These are phyloP conservation scores for Drosophila flavopinicola DNA, from an alignment of 2,888 invertebrate species.

Conservation along the genomic window DNA sequence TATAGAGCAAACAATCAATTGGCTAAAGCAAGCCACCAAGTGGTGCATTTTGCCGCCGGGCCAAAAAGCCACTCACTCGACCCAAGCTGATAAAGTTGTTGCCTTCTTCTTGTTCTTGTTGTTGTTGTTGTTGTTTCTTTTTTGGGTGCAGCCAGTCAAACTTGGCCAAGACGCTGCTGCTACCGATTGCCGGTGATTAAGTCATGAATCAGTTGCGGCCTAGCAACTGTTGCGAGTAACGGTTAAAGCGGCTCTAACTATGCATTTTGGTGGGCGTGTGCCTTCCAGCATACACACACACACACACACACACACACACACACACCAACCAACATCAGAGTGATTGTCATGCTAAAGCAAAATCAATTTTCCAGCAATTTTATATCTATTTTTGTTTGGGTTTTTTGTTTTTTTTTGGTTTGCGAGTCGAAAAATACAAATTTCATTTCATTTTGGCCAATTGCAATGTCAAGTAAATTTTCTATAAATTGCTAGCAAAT, in stretches of 20 bases:
- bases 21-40: slow-evolving; percentile 48
- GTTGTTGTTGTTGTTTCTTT: slow-evolving; percentile 25
- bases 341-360: slow-evolving; percentile 73
- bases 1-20: slow-evolving; percentile 79
- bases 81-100: slow-evolving; percentile 63
- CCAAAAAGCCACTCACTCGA: slow-evolving; percentile 72
- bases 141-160: slow-evolving; percentile 67
- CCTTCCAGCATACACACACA: slow-evolving; percentile 55
- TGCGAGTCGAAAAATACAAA: slow-evolving; percentile 41
- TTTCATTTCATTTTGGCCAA: slow-evolving; percentile 61
- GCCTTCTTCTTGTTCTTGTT: slow-evolving; percentile 19
- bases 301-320: slow-evolving; percentile 17
- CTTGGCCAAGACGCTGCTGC: slow-evolving; percentile 43
- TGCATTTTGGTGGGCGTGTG: slow-evolving; percentile 76
- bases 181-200: slow-evolving; percentile 78
- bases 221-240: slow-evolving; percentile 47
- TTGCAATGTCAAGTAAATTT: slow-evolving; percentile 66
- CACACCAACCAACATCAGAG: slow-evolving; percentile 35
- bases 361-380: slow-evolving; percentile 74
- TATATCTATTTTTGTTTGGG: slow-evolving; percentile 12
- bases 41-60: slow-evolving; percentile 52
- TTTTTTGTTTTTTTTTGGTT: slow-evolving; percentile 8
- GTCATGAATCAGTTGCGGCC: slow-evolving; percentile 75
- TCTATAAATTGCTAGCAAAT: slow-evolving; percentile 54
- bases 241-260: slow-evolving; percentile 67